phyloP scores from a whole-genome alignment of 2,888 invertebrate genomes.

The Cheilosia urbana region DNA sequence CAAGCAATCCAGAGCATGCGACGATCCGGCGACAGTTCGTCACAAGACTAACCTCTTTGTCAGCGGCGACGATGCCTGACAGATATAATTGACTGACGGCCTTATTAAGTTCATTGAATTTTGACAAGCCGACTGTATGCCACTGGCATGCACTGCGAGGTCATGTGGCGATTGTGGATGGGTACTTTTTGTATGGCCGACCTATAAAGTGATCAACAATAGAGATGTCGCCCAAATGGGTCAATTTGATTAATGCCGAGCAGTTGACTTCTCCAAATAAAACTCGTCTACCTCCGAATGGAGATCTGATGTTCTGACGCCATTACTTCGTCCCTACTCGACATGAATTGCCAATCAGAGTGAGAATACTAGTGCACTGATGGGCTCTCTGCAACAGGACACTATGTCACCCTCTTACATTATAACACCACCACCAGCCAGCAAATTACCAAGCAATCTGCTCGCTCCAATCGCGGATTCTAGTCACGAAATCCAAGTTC shows the following conservation, averaged over 20 bases:
- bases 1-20: background rate
- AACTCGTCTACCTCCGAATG: background rate
- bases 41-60: conserved; percentile 61
- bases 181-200: background rate
- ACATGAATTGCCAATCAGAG: conserved; percentile 67
- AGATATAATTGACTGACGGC: conserved; percentile 68
- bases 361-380: conserved; percentile 51
- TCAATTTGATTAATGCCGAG: conserved; percentile 55
- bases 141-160: background rate
- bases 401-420: background rate
- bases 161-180: conserved; percentile 16
- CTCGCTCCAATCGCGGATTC: conserved; percentile 55
- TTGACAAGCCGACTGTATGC: conserved; percentile 41
- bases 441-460: conserved; percentile 31
- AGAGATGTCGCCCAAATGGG: conserved; percentile 45
- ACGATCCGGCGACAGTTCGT: background rate
- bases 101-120: conserved; percentile 67
- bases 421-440: background rate
- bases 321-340: conserved; percentile 42
- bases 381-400: background rate
- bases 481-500: conserved; percentile 67
- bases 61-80: conserved; percentile 40
- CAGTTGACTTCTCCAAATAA: background rate
- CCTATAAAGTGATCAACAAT: conserved; percentile 56
- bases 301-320: conserved; percentile 39